Evolutionary conservation across 2,113 vertebrate species (phyloP).

Genomic region (Ceyx margarethae): DNA sequence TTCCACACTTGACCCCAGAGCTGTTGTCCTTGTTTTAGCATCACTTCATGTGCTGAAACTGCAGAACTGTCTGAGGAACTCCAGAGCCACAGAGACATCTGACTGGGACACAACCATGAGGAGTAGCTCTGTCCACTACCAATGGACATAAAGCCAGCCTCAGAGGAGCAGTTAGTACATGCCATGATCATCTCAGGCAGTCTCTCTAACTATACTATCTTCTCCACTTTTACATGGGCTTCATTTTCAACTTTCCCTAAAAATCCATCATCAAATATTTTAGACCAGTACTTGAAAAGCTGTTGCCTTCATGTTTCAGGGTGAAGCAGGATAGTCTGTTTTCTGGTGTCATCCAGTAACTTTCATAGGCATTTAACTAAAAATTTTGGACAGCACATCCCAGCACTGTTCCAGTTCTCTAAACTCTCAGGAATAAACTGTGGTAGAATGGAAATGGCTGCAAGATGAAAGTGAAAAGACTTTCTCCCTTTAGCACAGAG

Average conservation of each 20-base stretch:
- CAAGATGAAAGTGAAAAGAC: background rate
- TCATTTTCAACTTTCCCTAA: background rate
- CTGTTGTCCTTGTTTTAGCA: background rate
- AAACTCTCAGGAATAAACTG: background rate
- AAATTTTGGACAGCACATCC: background rate
- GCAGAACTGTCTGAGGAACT: background rate
- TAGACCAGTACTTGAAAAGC: background rate
- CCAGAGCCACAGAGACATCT: background rate
- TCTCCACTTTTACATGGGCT: background rate
- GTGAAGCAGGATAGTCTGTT: background rate
- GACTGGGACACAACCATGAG: background rate
- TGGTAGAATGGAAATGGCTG: background rate
- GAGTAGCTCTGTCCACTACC: background rate
- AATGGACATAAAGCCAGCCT: background rate
- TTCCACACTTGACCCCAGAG: background rate
- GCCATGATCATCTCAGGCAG: background rate
- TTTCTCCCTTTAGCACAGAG: background rate
- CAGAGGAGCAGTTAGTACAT: background rate
- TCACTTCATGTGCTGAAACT: background rate
- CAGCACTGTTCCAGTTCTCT: background rate
- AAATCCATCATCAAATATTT: background rate
- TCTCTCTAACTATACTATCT: background rate
- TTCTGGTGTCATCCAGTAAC: background rate
- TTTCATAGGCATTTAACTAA: background rate
- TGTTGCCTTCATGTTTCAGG: background rate